phyloP scores from a whole-genome alignment of 1,140 invertebrate species.

The Thaumetopoea pityocampa region DNA sequence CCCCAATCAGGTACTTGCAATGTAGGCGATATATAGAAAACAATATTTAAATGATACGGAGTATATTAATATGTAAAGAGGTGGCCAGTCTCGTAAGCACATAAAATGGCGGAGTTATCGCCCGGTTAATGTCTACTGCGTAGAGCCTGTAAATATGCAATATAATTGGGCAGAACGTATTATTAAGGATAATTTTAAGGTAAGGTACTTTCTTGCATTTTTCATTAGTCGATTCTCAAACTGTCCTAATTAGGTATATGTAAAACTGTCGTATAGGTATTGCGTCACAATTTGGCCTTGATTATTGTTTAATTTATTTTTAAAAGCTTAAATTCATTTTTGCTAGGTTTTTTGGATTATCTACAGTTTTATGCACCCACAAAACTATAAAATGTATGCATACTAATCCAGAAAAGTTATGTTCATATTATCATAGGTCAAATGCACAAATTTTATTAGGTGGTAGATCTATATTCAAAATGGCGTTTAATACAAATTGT shows the following conservation, averaged over 20 bases:
- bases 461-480: too few relatives aligned
- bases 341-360: too few relatives aligned
- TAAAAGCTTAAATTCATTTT: too few relatives aligned
- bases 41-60: slow-evolving; percentile 13
- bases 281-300: slow-evolving; percentile 12
- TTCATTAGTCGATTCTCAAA: too few relatives aligned
- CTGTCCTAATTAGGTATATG: slow-evolving; percentile 4
- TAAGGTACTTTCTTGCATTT: slow-evolving; percentile 25
- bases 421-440: too few relatives aligned
- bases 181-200: slow-evolving; percentile 40
- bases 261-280: slow-evolving; percentile 7
- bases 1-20: slow-evolving; percentile 18
- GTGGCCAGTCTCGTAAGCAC: slow-evolving; percentile 14
- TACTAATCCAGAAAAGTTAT: too few relatives aligned
- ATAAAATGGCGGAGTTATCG: slow-evolving; percentile 56
- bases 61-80: slow-evolving; percentile 17
- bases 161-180: slow-evolving; percentile 14
- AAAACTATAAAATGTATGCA: too few relatives aligned
- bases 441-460: too few relatives aligned
- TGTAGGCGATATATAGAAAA: slow-evolving; percentile 16
- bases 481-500: too few relatives aligned
- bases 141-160: slow-evolving; percentile 18
- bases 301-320: slow-evolving; percentile 5
- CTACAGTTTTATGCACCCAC: too few relatives aligned
- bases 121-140: slow-evolving; percentile 37